A percentile compares a stretch with the other conserved stretches of the same genome.
phyloP scores from a whole-genome alignment of 2,888 invertebrate genomes.

The Acleris laterana region DNA sequence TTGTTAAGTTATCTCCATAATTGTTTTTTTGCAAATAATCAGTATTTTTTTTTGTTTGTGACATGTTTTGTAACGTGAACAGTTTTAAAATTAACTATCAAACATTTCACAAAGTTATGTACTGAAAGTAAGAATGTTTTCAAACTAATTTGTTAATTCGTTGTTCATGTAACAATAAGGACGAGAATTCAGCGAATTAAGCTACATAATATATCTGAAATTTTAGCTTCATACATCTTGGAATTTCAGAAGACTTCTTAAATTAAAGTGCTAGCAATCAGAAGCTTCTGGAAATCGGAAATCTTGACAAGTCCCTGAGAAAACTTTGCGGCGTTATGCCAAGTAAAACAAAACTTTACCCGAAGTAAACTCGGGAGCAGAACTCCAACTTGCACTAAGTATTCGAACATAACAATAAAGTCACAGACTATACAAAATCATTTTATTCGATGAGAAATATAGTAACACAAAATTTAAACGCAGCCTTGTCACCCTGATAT shows the following conservation, averaged over 20 bases:
- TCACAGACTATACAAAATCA: background rate
- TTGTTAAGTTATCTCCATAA: constrained; percentile 10
- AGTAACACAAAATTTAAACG: constrained; percentile 18
- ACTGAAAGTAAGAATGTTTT: too few species aligned
- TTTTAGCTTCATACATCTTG: too few species aligned
- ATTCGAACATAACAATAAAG: constrained; percentile 4
- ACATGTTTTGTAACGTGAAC: too few species aligned
- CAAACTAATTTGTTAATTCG: too few species aligned
- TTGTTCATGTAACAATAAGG: too few species aligned
- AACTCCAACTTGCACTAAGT: constrained; percentile 4
- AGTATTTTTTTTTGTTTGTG: background rate
- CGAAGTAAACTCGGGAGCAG: constrained; percentile 1
- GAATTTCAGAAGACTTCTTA: background rate
- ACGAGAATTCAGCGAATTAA: too few species aligned
- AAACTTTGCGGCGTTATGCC: background rate
- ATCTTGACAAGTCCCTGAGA: background rate
- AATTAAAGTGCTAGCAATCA: background rate
- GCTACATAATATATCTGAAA: too few species aligned
- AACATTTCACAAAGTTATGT: too few species aligned
- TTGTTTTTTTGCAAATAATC: constrained; percentile 24
- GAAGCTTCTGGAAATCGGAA: background rate
- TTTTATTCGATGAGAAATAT: constrained; percentile 21
- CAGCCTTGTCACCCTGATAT: constrained; percentile 12
- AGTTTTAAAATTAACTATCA: too few species aligned
- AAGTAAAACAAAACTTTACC: constrained; percentile 6